These are phyloP conservation scores for Megastigmus dorsalis DNA, from an alignment of 2,888 invertebrate species.

Conservation along the genomic window DNA sequence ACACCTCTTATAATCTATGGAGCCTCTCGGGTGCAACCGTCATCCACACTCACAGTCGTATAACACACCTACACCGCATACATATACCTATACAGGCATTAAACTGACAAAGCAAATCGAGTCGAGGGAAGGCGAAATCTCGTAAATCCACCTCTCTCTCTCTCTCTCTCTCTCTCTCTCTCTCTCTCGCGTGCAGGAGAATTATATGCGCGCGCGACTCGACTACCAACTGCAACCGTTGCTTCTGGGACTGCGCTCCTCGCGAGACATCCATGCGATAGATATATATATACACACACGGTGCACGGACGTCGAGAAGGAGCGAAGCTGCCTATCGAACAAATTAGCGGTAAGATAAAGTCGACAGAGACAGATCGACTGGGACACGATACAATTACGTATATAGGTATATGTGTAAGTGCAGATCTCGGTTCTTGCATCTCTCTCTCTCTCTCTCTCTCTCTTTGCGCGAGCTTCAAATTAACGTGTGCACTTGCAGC, in stretches of 20 bases:
- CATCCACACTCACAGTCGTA: background rate
- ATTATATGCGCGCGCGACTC: no score
- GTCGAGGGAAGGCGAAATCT: conserved; percentile 12
- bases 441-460: background rate
- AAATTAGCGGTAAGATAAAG: conserved; percentile 72
- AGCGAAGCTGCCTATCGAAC: conserved; percentile 64
- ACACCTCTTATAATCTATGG: background rate
- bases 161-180: background rate
- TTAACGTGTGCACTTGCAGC: background rate
- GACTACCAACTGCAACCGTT: no score
- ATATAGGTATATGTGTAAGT: background rate
- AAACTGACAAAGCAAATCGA: conserved; percentile 36
- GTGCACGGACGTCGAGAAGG: background rate
- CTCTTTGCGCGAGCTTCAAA: background rate
- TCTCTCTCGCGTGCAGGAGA: background rate
- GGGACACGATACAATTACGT: conserved; percentile 66
- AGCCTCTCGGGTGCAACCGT: background rate
- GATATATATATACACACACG: background rate
- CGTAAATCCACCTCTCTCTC: conserved; percentile 15
- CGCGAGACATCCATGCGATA: no score
- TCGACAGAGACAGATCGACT: conserved; percentile 71
- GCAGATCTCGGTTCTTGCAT: no score
- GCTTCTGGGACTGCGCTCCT: no score
- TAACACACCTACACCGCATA: no score
- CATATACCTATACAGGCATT: no score